phyloP scores from a whole-genome alignment of 1,140 invertebrate species.

The Vanessa tameamea region DNA sequence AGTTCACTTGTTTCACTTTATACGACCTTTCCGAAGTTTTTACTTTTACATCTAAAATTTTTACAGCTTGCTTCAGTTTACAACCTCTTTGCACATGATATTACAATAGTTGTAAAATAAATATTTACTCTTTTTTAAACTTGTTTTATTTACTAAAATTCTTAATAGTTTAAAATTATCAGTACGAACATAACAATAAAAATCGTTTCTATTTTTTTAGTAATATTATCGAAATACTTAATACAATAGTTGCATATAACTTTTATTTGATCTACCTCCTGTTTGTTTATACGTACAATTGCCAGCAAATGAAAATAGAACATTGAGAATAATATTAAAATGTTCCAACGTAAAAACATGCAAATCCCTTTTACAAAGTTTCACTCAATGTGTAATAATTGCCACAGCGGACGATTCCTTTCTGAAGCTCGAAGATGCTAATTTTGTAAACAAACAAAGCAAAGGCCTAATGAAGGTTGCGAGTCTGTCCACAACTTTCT shows the following conservation, averaged over 20 bases:
- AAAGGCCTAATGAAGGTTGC: constrained; percentile 75
- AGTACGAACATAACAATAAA: too few relatives aligned
- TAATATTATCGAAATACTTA: too few relatives aligned
- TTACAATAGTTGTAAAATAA: constrained; percentile 7
- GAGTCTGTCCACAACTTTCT: constrained; percentile 72
- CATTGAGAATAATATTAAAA: constrained; percentile 21
- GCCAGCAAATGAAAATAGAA: constrained; percentile 18
- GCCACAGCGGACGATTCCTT: constrained; percentile 55
- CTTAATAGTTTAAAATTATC: too few relatives aligned
- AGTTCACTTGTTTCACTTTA: constrained; percentile 32
- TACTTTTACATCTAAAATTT: constrained; percentile 14
- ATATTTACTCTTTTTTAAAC: neutral
- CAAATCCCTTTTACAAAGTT: constrained; percentile 51
- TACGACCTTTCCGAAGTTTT: constrained; percentile 27
- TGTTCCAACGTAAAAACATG: constrained; percentile 43
- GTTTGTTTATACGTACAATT: constrained; percentile 12
- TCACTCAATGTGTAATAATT: constrained; percentile 66
- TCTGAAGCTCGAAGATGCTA: constrained; percentile 71
- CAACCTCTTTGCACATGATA: constrained; percentile 14
- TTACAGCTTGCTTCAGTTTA: constrained; percentile 10
- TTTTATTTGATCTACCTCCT: neutral
- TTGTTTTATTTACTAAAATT: too few relatives aligned
- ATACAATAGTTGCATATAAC: too few relatives aligned
- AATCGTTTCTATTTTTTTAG: too few relatives aligned
- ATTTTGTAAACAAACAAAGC: constrained; percentile 77